Base-by-base conservation (phyloP, 2,888 invertebrate species). In the Leptarthrus brevirostris region DNA sequence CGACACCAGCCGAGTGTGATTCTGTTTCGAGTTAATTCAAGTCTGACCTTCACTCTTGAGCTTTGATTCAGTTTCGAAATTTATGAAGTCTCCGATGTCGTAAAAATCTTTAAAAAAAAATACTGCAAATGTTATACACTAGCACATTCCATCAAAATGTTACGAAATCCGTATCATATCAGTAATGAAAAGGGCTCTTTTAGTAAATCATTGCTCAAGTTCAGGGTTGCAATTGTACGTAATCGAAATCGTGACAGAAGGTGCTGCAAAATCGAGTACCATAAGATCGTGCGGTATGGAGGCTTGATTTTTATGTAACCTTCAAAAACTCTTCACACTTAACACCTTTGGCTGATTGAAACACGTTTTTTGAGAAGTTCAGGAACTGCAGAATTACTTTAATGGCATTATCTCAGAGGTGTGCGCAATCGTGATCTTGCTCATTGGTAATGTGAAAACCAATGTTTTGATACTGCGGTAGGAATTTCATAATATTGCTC, bases 1-100 rank as follows among this genome's bases (percentile, higher is more conserved):
- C 40, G 8, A n/a, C n/a, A 12, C 40, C 12, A 40, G 12, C n/a
- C 1, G 4, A 12, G n/a, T n/a, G 1, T 40, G 40, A 6, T 12
- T 6, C 40, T 40, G 47, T 14, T 44, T 5, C 64, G 24, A 22
- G 44, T 26, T 64, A 12, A 44, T 47, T 14, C 47, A 1, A 14
- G 64, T 20, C 64, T 64, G 24, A 64, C 64, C 64, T 64, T 64
- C 64, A 64, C 40, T 44, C 47, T 64, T 64, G 47, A 64, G 64
- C 44, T 44, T 24, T 47, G 36, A 47, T 64, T 64, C 24, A 44
- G 47, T 14, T 64, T 44, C 64, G 44, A 64, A 47, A 61, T 3
- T 16, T 49, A 20, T 16, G 18, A 18, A 20, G 18, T 49, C 49
- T 49, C 16, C 47, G 16, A 12, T 47, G 18, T 49, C 18, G 14